These are phyloP conservation scores for Chaetogeoica ovagalla DNA, from an alignment of 2,888 invertebrate genomes.

Conservation along the genomic window DNA sequence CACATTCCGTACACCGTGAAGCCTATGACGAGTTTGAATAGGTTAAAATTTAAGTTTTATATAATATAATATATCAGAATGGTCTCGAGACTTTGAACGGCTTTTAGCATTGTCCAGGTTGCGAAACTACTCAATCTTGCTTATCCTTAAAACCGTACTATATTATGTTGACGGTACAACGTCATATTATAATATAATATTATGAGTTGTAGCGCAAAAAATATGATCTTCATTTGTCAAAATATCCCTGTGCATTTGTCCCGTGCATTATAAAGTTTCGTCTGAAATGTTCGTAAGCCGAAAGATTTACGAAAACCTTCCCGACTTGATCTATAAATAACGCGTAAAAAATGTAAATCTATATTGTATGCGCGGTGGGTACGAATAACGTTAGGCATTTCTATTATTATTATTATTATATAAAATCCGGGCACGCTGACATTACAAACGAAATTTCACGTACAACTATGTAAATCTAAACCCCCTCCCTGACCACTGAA, in stretches of 20 bases:
- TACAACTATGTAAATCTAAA: too few species aligned
- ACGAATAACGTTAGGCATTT: neutral
- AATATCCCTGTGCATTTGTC: constrained; percentile 33
- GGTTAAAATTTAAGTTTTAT: constrained; percentile 35
- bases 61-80: constrained; percentile 39
- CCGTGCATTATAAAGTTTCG: constrained; percentile 14
- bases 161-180: constrained; percentile 17
- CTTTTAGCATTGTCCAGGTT: constrained; percentile 38
- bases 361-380: neutral
- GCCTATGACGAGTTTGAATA: constrained; percentile 21
- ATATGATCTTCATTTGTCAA: constrained; percentile 40
- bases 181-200: neutral
- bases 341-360: constrained; percentile 19
- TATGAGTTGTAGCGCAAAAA: constrained; percentile 21
- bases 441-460: too few species aligned
- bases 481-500: too few species aligned
- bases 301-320: constrained; percentile 15
- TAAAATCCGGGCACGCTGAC: neutral
- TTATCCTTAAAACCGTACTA: constrained; percentile 47
- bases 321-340: constrained; percentile 3
- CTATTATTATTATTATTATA: too few species aligned
- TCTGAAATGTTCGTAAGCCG: neutral
- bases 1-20: neutral
- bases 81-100: constrained; percentile 37
- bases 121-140: constrained; percentile 48